Evolutionary conservation across 2,113 vertebrate species (phyloP).

Genomic region (Amblyornis subalaris): DNA sequence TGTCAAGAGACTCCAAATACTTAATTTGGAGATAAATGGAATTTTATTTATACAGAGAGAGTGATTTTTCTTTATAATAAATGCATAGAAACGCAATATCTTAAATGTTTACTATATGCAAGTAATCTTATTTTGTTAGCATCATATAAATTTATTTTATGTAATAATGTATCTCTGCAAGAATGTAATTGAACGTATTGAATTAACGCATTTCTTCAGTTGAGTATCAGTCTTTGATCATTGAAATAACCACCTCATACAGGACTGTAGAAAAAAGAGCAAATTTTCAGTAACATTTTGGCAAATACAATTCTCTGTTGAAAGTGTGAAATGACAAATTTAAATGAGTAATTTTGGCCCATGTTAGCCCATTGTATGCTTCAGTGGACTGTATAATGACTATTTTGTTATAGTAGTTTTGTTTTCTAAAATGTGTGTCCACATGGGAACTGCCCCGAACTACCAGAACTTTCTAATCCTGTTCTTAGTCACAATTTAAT

Average conservation of each 20-base stretch:
- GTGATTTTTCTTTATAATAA: neutral
- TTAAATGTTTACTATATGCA: neutral
- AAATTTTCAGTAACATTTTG: neutral
- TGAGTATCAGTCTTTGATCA: neutral
- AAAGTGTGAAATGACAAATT: neutral
- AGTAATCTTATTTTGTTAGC: neutral
- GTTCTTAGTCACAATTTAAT: neutral
- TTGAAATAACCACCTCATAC: neutral
- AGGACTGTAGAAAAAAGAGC: neutral
- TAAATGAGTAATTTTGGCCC: neutral
- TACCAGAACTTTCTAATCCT: neutral
- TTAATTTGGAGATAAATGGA: neutral
- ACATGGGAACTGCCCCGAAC: neutral
- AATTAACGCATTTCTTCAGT: neutral
- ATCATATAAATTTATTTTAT: neutral
- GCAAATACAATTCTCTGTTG: neutral
- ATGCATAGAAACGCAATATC: neutral
- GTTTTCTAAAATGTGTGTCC: neutral
- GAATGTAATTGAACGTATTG: neutral
- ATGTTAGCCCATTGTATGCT: neutral
- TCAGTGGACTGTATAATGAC: neutral
- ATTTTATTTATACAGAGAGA: neutral
- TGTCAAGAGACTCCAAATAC: neutral
- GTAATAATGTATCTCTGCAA: neutral
- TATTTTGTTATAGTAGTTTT: neutral